These are phyloP conservation scores for Aphelenchoides fujianensis DNA, from an alignment of 1,140 invertebrate genomes.

Conservation along the genomic window DNA sequence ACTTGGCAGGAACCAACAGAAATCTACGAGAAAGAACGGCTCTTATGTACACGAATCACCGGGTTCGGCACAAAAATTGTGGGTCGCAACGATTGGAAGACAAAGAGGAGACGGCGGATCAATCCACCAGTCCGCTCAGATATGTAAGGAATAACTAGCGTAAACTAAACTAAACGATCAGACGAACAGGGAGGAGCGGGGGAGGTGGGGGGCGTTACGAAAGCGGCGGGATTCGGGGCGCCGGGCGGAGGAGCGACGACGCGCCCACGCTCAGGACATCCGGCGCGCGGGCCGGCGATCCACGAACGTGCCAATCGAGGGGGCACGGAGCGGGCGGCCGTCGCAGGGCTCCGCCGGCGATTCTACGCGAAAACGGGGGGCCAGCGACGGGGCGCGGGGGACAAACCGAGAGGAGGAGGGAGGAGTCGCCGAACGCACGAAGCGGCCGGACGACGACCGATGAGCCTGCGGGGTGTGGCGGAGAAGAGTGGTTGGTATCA, in stretches of 20 bases:
- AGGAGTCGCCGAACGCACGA: not conserved
- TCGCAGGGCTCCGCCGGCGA: not conserved
- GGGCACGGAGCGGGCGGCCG: conserved; percentile 13
- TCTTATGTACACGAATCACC: no score
- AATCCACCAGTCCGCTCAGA: no score
- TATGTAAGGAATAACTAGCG: no score
- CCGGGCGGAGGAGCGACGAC: not conserved
- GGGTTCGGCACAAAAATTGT: no score
- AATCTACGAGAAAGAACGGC: no score
- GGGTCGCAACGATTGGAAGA: not conserved
- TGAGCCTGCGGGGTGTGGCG: not conserved
- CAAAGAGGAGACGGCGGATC: no score
- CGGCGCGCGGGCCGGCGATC: not conserved
- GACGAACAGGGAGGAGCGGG: not conserved
- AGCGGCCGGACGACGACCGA: not conserved
- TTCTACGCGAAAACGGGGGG: not conserved
- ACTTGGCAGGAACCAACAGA: not conserved
- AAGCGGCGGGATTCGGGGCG: not conserved
- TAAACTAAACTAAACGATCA: not conserved
- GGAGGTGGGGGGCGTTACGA: conserved; percentile 7
- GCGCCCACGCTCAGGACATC: conserved; percentile 18
- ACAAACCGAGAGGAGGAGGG: no score
- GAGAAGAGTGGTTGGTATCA: not conserved
- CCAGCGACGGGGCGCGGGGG: not conserved
- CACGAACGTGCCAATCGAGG: conserved; percentile 15